Conservation (phyloP, 1,140 invertebrate genomes). For the Asobara japonica region DNA sequence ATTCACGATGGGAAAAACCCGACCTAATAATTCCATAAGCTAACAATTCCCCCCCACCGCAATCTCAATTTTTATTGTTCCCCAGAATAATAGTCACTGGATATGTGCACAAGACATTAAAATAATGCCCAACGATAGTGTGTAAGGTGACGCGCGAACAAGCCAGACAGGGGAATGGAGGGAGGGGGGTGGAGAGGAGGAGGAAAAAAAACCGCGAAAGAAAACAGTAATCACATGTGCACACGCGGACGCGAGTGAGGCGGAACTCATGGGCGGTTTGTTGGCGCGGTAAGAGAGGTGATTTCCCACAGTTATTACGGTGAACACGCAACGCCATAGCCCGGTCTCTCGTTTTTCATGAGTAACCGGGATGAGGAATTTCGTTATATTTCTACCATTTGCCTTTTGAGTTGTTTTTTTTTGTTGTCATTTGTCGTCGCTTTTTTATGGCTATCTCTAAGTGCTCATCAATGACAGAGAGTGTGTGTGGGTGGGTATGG, state of each 20-base stretch:
- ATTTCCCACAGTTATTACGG: constrained; percentile 45
- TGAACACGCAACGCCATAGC: constrained; percentile 50
- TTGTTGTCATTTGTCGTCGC: constrained; percentile 21
- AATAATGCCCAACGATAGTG: not conserved
- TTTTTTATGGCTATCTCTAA: constrained; percentile 3
- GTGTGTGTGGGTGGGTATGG: too few species aligned
- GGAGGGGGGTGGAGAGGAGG: not conserved
- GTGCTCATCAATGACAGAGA: too few species aligned
- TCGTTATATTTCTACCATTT: too few species aligned
- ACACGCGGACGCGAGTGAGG: constrained; percentile 20
- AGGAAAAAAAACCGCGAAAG: constrained; percentile 9
- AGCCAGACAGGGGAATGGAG: not conserved
- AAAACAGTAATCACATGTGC: constrained; percentile 30
- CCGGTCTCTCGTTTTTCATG: constrained; percentile 41
- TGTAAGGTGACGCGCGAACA: not conserved
- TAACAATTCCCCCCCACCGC: not conserved
- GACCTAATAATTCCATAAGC: not conserved
- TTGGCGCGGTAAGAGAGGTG: constrained; percentile 33
- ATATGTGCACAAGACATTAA: not conserved
- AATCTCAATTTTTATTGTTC: not conserved
- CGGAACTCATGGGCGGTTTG: constrained; percentile 30
- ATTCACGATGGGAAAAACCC: not conserved
- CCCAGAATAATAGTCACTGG: too few species aligned
- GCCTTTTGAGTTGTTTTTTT: constrained; percentile 44
- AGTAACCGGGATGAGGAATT: constrained; percentile 25